Evolutionary conservation across 1,140 invertebrate species (phyloP), one percentile per base, ranked within the genome.

Genomic region (Tachypleus tridentatus): DNA sequence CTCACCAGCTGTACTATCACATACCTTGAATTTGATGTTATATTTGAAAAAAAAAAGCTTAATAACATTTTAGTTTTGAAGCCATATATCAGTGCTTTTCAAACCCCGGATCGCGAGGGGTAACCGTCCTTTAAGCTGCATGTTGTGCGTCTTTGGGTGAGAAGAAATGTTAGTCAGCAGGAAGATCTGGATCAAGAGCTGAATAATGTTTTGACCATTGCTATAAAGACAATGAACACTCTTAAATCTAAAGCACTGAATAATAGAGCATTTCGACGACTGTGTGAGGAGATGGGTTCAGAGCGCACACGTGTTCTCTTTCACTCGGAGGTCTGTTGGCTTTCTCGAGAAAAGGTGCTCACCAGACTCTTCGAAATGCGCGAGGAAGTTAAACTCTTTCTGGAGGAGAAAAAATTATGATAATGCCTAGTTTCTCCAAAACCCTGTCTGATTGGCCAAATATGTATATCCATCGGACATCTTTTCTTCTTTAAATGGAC

Each of bases 191-290:
- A 29, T 29, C 29, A 0, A 29, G 29, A 29, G 29, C 29, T 29
- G 29, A 29, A 29, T 29, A 29, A 2, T 29, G 29, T 29, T n/a
- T n/a, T n/a, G n/a, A n/a, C n/a, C n/a, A n/a, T n/a, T n/a, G n/a
- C n/a, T n/a, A n/a, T n/a, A n/a, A n/a, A n/a, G n/a, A n/a, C n/a
- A n/a, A n/a, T n/a, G n/a, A n/a, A n/a, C n/a, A n/a, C n/a, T n/a
- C n/a, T 64, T 49, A 64, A 64, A 64, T 60, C 59, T 58, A 64
- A 57, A 60, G 58, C 59, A 52, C 63, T 56, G 54, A 58, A 64
- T 57, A 56, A 50, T 57, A 64, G 63, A 60, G 57, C 56, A 51
- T 64, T 64, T 49, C 51, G 52, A 57, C 51, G 56, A 56, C 47
- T 64, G 63, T 58, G 50, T 29, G 49, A 57, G 10, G 49, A 62